These are phyloP conservation scores for Cranoglanis bouderius DNA, from an alignment of 2,113 vertebrate genomes.

Conservation along the genomic window DNA sequence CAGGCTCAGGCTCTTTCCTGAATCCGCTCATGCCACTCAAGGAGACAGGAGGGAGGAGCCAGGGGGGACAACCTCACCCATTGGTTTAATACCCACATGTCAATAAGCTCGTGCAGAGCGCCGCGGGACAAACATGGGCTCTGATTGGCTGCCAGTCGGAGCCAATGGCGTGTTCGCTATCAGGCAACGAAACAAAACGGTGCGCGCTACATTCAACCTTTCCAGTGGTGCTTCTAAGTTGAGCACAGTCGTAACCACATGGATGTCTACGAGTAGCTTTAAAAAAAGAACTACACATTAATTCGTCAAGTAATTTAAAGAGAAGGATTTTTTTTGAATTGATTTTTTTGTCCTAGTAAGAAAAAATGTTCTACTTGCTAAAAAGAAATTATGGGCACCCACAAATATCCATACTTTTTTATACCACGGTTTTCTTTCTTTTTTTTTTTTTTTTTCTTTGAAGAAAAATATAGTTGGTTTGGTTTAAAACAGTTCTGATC, in stretches of 20 bases:
- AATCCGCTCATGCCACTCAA: slow-evolving; percentile 79
- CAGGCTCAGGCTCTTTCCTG: slow-evolving; percentile 81
- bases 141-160: slow-evolving; percentile 77
- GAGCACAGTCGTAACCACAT: slow-evolving; percentile 44
- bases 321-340: not conserved
- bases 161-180: slow-evolving; percentile 69
- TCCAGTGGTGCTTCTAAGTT: slow-evolving; percentile 44
- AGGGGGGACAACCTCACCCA: slow-evolving; percentile 66
- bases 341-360: not conserved
- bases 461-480: not conserved
- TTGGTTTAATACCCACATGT: slow-evolving; percentile 83
- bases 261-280: slow-evolving; percentile 13
- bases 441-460: not conserved
- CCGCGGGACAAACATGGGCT: slow-evolving; percentile 72
- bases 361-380: not conserved
- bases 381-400: not conserved
- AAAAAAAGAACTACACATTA: not conserved
- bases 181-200: slow-evolving; percentile 70
- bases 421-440: not conserved
- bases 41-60: slow-evolving; percentile 61
- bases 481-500: not conserved
- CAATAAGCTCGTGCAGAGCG: slow-evolving; percentile 88
- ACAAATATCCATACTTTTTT: not conserved
- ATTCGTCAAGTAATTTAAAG: not conserved
- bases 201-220: slow-evolving; percentile 73